Percentiles rank a stretch among this genome's conserved stretches.
phyloP scores from a whole-genome alignment of 2,113 vertebrate species.

The Cathartes aura region DNA sequence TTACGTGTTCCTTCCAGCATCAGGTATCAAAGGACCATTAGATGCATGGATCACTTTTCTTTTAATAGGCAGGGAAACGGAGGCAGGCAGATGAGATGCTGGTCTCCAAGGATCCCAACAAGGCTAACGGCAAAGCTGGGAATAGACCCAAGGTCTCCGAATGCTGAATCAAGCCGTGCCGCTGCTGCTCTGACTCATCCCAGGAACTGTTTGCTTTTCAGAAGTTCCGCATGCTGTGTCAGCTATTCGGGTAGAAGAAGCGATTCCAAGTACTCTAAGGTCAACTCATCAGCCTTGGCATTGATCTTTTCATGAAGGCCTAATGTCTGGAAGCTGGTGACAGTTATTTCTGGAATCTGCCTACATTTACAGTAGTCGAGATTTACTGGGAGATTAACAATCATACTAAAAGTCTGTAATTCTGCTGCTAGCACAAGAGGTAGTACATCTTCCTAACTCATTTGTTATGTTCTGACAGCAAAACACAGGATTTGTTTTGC shows the following conservation, averaged over 20 bases:
- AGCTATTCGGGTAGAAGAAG: background rate
- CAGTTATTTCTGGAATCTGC: background rate
- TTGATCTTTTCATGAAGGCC: background rate
- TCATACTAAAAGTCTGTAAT: background rate
- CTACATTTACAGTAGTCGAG: background rate
- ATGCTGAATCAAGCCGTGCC: background rate
- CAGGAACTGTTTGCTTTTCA: background rate
- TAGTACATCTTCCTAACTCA: background rate
- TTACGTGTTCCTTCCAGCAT: background rate
- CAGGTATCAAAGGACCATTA: background rate
- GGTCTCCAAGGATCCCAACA: background rate
- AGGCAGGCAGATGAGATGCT: background rate
- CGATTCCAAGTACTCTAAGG: background rate
- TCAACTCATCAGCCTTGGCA: background rate
- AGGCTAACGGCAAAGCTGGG: background rate
- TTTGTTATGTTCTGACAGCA: background rate
- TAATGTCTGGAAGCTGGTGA: background rate
- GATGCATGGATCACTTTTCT: background rate
- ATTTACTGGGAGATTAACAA: background rate
- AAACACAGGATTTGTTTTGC: background rate
- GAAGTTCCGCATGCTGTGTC: background rate
- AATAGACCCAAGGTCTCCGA: background rate
- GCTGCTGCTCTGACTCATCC: slow-evolving; percentile 4
- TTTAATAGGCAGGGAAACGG: background rate
- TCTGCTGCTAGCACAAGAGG: background rate